Evolutionary conservation across 1,140 invertebrate genomes (phyloP).

Genomic region (Drosophila cardini): DNA sequence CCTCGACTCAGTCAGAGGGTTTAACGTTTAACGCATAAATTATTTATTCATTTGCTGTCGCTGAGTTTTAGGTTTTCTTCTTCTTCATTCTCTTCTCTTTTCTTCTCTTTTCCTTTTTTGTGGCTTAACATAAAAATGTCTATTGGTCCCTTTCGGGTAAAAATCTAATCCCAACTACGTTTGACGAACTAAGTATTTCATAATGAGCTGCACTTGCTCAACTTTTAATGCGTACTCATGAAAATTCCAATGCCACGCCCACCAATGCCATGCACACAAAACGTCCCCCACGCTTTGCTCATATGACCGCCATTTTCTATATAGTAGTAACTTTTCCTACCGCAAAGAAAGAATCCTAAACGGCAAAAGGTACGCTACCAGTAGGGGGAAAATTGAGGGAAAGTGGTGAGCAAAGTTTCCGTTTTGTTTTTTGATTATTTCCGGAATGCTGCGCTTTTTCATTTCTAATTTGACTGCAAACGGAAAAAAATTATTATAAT

Average conservation of each 20-base stretch:
- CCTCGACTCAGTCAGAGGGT: conserved; percentile 32
- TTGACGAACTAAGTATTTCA: conserved; percentile 52
- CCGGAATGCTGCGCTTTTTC: conserved; percentile 49
- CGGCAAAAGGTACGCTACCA: neutral
- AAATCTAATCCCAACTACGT: conserved; percentile 6
- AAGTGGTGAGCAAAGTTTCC: conserved; percentile 23
- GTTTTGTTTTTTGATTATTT: conserved; percentile 61
- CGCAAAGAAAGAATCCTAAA: too few species aligned
- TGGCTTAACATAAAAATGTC: conserved; percentile 70
- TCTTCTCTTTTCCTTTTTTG: neutral
- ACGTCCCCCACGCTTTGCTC: conserved; percentile 12
- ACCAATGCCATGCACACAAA: neutral
- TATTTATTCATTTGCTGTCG: conserved; percentile 79
- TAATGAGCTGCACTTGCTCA: conserved; percentile 59
- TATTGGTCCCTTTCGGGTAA: neutral
- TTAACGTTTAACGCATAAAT: conserved; percentile 69
- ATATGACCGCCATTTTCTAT: conserved; percentile 14
- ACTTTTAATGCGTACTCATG: conserved; percentile 13
- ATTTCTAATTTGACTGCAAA: conserved; percentile 40
- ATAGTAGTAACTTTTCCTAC: too few species aligned
- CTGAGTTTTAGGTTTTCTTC: conserved; percentile 48
- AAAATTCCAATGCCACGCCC: conserved; percentile 17
- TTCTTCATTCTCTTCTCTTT: neutral
- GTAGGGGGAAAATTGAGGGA: neutral
- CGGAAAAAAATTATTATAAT: conserved; percentile 60